These are phyloP conservation scores for Drosophila nr. fundita DNA, from an alignment of 2,888 invertebrate genomes.

Conservation along the genomic window DNA sequence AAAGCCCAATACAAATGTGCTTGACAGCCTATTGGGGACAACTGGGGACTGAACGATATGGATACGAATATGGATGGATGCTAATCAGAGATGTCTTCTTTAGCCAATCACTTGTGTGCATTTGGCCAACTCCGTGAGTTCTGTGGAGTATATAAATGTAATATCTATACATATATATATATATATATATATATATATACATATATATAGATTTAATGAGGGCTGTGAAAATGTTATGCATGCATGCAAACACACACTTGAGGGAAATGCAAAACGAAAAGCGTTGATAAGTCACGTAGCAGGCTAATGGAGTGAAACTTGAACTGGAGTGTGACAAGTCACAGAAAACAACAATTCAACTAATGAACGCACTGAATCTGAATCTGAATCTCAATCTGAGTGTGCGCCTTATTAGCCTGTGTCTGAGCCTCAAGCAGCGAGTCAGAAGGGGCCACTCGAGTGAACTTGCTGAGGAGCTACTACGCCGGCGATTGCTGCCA, in stretches of 20 bases:
- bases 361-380: slow-evolving; percentile 27
- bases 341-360: slow-evolving; percentile 28
- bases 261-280: slow-evolving; percentile 2
- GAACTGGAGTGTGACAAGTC: slow-evolving; percentile 57
- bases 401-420: slow-evolving; percentile 2
- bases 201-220: not conserved
- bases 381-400: slow-evolving; percentile 1
- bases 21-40: not conserved
- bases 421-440: slow-evolving; percentile 7
- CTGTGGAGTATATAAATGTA: not conserved
- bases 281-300: slow-evolving; percentile 65
- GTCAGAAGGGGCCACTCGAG: slow-evolving; percentile 31
- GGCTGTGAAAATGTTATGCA: not conserved
- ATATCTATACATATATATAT: not conserved
- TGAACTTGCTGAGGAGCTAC: slow-evolving; percentile 21
- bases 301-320: slow-evolving; percentile 64
- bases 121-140: not conserved
- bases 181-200: not conserved
- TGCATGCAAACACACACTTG: not conserved
- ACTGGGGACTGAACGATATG: not conserved
- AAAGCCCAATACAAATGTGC: not conserved
- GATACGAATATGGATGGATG: not conserved
- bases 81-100: not conserved
- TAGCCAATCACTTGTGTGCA: not conserved
- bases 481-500: slow-evolving; percentile 1